Conservation (phyloP, 2,888 invertebrate species). For the Gasteruption jaculator region DNA sequence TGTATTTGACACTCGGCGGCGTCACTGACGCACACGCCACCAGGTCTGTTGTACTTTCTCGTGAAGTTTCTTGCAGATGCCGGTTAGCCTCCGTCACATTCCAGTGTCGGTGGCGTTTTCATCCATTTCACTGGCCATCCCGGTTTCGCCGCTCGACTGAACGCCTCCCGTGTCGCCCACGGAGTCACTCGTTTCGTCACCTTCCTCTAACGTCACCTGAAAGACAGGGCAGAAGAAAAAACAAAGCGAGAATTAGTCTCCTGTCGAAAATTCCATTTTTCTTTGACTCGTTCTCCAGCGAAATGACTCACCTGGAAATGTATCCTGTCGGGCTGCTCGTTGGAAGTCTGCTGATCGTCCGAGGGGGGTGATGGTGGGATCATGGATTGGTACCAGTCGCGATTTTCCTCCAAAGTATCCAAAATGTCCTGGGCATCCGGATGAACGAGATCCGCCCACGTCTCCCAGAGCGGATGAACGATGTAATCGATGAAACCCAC, state of each 20-base stretch:
- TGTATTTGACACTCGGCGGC: too few relatives aligned
- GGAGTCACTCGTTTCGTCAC: constrained; percentile 60
- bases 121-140: constrained; percentile 53
- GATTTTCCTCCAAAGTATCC: constrained; percentile 96
- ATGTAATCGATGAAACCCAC: constrained; percentile 99
- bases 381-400: constrained; percentile 95
- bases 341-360: constrained; percentile 45
- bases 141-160: constrained; percentile 52
- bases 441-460: constrained; percentile 98
- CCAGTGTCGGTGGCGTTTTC: constrained; percentile 56
- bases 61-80: constrained; percentile 85
- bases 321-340: constrained; percentile 60
- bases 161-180: constrained; percentile 47
- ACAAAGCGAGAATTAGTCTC: too few relatives aligned
- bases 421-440: constrained; percentile 98
- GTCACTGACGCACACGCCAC: constrained; percentile 77
- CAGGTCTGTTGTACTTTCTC: constrained; percentile 80
- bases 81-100: constrained; percentile 91
- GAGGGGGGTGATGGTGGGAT: constrained; percentile 89
- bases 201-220: constrained; percentile 83
- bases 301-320: constrained; percentile 68
- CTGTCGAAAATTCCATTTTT: too few relatives aligned
- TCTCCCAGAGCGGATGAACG: constrained; percentile 99
- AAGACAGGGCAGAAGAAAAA: too few relatives aligned
- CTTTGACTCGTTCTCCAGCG: too few relatives aligned